These are phyloP conservation scores for Drosophila longiperda DNA, from an alignment of 2,888 invertebrate genomes.

Conservation along the genomic window DNA sequence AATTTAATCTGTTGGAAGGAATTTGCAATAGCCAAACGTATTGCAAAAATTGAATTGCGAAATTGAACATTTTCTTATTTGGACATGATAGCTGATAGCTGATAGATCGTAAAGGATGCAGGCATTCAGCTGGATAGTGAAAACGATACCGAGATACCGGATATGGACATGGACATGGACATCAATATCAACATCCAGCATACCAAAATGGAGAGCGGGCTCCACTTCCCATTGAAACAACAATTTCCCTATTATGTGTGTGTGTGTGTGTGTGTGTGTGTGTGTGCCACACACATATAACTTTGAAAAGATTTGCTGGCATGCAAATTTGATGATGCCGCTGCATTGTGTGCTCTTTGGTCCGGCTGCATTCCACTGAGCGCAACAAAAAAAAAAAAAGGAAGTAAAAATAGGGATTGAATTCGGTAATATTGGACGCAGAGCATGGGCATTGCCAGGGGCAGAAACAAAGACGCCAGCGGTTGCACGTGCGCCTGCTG, in stretches of 20 bases:
- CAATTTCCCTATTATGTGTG: constrained; percentile 5
- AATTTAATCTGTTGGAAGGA: background rate
- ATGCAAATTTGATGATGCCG: constrained; percentile 59
- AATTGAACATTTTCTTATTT: background rate
- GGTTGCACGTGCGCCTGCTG: constrained; percentile 44
- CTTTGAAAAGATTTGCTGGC: constrained; percentile 36
- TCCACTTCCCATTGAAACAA: constrained; percentile 10
- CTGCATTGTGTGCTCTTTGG: constrained; percentile 22
- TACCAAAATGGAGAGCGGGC: background rate
- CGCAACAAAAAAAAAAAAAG: constrained; percentile 12
- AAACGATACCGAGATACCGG: constrained; percentile 12
- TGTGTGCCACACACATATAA: background rate
- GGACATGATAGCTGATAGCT: constrained; percentile 11
- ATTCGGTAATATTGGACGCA: constrained; percentile 26
- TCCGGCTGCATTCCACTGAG: constrained; percentile 23
- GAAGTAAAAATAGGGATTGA: constrained; percentile 18
- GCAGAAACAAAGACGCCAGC: background rate
- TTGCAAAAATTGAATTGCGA: background rate
- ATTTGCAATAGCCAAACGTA: background rate
- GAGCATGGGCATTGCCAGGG: background rate
- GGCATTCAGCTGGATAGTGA: constrained; percentile 5
- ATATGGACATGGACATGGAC: background rate
- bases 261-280: background rate
- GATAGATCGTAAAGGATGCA: constrained; percentile 11
- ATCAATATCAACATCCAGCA: background rate